phyloP scores from a whole-genome alignment of 2,888 invertebrate genomes.

The Eustalomyia histrio region DNA sequence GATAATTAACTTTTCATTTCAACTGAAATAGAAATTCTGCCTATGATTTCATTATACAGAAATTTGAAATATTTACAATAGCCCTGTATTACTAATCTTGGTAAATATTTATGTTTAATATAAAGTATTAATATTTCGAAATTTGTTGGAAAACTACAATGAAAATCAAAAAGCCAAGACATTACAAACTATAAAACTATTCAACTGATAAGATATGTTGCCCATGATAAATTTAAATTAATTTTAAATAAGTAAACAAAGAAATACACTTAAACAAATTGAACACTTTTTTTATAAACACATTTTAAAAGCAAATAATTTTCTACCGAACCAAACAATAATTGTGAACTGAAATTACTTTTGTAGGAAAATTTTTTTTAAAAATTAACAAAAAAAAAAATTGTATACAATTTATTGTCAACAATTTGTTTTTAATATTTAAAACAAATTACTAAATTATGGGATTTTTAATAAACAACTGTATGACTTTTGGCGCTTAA shows the following conservation, averaged over 20 bases:
- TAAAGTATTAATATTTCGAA: background rate
- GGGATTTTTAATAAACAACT: too few relatives aligned
- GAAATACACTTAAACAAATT: background rate
- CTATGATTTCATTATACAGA: background rate
- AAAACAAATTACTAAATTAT: too few relatives aligned
- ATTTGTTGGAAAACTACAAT: background rate
- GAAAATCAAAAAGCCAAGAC: background rate
- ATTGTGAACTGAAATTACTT: too few relatives aligned
- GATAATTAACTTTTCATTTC: background rate
- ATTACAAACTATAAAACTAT: background rate
- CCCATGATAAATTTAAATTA: constrained; percentile 44
- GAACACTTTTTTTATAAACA: background rate
- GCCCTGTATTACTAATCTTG: background rate
- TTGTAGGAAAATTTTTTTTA: too few relatives aligned
- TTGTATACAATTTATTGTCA: too few relatives aligned
- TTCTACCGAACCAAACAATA: too few relatives aligned
- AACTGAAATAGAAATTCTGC: too few relatives aligned
- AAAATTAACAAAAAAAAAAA: too few relatives aligned
- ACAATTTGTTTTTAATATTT: too few relatives aligned
- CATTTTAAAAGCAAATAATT: background rate
- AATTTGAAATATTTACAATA: constrained; percentile 3
- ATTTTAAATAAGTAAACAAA: background rate
- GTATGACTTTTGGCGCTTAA: too few relatives aligned
- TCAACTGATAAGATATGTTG: constrained; percentile 47
- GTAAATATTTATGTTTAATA: constrained; percentile 4